Evolutionary conservation across 2,888 invertebrate genomes (phyloP).

Genomic region (Pheosia tremula): DNA sequence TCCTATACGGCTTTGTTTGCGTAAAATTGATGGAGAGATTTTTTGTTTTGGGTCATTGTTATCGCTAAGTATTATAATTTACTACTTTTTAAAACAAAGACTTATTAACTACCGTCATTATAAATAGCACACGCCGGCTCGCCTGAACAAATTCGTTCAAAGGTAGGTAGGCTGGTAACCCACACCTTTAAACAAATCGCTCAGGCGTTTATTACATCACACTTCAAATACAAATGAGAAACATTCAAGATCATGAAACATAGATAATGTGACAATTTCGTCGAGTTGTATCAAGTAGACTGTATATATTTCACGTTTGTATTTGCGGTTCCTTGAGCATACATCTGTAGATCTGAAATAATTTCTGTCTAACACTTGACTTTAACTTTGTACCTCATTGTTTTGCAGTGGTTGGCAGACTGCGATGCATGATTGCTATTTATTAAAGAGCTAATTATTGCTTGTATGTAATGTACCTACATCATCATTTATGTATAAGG

Average conservation of each 20-base stretch:
- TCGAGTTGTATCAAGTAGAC: slow-evolving; percentile 33
- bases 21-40: too few relatives aligned
- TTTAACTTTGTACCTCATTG: slow-evolving; percentile 34
- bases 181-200: background rate
- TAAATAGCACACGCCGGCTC: background rate
- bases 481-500: slow-evolving; percentile 19
- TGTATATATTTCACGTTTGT: slow-evolving; percentile 38
- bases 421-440: slow-evolving; percentile 28
- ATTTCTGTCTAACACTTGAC: slow-evolving; percentile 33
- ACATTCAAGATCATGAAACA: background rate
- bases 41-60: too few relatives aligned
- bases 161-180: background rate
- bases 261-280: slow-evolving; percentile 22
- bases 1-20: too few relatives aligned
- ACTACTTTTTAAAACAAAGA: too few relatives aligned
- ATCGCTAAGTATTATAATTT: too few relatives aligned
- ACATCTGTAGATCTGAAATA: slow-evolving; percentile 35
- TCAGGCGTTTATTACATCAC: background rate
- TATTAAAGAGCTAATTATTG: slow-evolving; percentile 29
- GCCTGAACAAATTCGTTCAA: background rate
- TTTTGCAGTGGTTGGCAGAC: slow-evolving; percentile 9
- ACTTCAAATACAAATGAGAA: background rate
- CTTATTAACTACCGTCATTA: too few relatives aligned
- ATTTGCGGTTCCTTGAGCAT: slow-evolving; percentile 36
- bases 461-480: slow-evolving; percentile 14